Base-by-base conservation (phyloP, 2,113 vertebrate species). In the Galeopterus variegatus region DNA sequence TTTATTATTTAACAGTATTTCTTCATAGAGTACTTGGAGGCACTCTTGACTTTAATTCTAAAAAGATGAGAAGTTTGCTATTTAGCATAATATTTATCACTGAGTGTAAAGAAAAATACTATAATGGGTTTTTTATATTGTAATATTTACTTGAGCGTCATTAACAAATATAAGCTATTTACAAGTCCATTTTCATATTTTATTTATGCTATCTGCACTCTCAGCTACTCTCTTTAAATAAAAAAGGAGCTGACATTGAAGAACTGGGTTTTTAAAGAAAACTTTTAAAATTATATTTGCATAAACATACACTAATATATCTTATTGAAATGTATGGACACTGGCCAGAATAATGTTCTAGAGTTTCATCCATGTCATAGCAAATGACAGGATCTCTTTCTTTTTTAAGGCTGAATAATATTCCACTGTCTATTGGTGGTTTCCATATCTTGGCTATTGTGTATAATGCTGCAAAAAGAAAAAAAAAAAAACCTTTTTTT, bases 151-250 rank as follows among this genome's bases (percentile, higher is more conserved):
- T 65, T 69, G 1, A 72, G 14, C 11, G 73, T 67, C 41, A 80
- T 45, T 41, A 67, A 52, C 50, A 80, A 5, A 56, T 75, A 56
- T 76, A 88, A 72, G 23, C 56, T 93, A 60, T 88, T 84, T 77
- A 54, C 9, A 72, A 87, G 14, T 18, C 10, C 2, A 52, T 64
- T 77, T 88, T 70, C 24, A 86, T 79, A 52, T 62, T 82, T 81
- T 83, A 87, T 73, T 56, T 88, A 88, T 52, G 18, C 8, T 70
- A 45, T 48, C 28, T 64, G 72, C 5, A 88, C 4, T 41, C 17
- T 85, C 45, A 62, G 18, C 21, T 92, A 86, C 7, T 85, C 5
- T 69, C 50, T 97, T 93, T n/a, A 93, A 91, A 79, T 36, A 80
- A 77, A 28, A 8, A 87, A 82, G 28, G 28, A 72, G 21, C 52